Percentiles rank a stretch among this genome's conserved stretches.
phyloP scores from a whole-genome alignment of 2,888 invertebrate genomes.

The Geophilus truncorum region DNA sequence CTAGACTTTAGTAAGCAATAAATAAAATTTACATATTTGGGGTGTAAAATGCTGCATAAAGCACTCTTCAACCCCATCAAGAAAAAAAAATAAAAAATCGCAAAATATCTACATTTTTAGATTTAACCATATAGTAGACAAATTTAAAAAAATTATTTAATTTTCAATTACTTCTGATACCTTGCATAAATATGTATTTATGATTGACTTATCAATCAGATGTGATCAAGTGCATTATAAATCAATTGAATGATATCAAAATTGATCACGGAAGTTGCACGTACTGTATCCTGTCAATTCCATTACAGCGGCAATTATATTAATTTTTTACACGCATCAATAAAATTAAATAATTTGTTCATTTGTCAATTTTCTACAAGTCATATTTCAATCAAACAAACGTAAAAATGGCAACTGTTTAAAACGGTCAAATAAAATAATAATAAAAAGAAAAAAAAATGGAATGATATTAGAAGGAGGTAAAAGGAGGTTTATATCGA shows the following conservation, averaged over 20 bases:
- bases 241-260: background rate
- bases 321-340: background rate
- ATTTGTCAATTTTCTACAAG: background rate
- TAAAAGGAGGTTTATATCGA: background rate
- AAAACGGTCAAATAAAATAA: background rate
- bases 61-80: too few species aligned
- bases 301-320: background rate
- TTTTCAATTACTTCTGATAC: background rate
- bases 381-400: background rate
- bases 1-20: too few species aligned
- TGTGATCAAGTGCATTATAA: background rate
- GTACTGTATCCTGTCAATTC: background rate
- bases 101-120: too few species aligned
- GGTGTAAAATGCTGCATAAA: too few species aligned
- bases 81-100: too few species aligned
- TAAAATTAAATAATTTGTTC: background rate
- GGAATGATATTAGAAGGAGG: background rate
- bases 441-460: background rate
- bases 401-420: background rate
- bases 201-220: background rate
- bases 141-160: conserved; percentile 4
- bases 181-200: background rate
- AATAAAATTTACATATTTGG: too few species aligned
- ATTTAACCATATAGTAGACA: background rate
- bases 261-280: background rate